These are phyloP conservation scores for Beroe forskalii DNA, from an alignment of 37 sponge, comb jelly and placozoan species.

Conservation along the genomic window DNA sequence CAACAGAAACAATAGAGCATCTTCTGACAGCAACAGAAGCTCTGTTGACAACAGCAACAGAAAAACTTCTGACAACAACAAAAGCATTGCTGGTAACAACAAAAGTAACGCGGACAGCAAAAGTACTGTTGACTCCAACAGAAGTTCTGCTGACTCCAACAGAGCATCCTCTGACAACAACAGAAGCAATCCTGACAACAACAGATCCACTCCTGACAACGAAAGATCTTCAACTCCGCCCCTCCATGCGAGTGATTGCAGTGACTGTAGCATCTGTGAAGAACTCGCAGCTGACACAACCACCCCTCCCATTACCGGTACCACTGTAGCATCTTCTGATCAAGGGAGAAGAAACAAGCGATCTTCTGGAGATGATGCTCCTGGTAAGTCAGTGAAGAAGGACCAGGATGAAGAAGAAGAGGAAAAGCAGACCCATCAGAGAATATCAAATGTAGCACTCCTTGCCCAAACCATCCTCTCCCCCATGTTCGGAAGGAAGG, in stretches of 20 bases:
- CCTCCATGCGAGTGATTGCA: neutral
- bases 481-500: constrained; percentile 34
- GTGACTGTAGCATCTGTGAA: constrained; percentile 36
- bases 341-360: too few species aligned
- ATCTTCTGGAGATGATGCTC: neutral
- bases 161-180: neutral
- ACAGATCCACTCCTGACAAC: too few species aligned
- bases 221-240: too few species aligned
- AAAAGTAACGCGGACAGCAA: too few species aligned
- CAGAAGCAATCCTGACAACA: too few species aligned
- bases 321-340: neutral
- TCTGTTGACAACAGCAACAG: too few species aligned
- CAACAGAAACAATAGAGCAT: too few species aligned
- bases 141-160: too few species aligned
- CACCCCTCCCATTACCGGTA: neutral
- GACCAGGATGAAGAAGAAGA: neutral
- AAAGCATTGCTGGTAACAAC: too few species aligned
- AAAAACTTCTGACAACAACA: too few species aligned
- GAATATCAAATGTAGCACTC: neutral
- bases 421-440: neutral
- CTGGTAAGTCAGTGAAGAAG: neutral
- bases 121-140: too few species aligned
- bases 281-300: neutral
- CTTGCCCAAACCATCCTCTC: constrained; percentile 1
- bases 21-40: too few species aligned